Base-by-base conservation (phyloP, 1,140 invertebrate genomes). In the Oreohelix idahoensis region DNA sequence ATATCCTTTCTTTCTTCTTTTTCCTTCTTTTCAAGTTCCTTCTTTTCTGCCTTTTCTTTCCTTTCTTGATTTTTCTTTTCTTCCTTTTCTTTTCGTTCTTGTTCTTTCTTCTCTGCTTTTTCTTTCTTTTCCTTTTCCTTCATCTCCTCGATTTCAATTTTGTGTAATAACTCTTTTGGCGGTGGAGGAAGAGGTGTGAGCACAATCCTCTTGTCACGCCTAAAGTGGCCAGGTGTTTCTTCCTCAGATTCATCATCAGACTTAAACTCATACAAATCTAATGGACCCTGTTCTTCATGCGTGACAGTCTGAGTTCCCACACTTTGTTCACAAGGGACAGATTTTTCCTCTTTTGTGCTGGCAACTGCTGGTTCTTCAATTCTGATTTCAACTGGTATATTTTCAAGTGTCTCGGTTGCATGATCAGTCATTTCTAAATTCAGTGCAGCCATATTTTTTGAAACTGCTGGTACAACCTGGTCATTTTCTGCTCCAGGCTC, bases 231-330 rank as follows among this genome's bases (percentile, higher is more conserved):
- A 26, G 81, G 83, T 63, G 45, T 84, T 75, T 63, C 78, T 73
- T 89, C 88, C 49, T 88, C 86, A n/a, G 87, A 88, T 58, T 89
- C 89, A 76, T 88, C 87, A 70, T 89, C 89, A 0, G 87, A 88
- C 79, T 88, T 87, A 78, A 89, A 89, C 73, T 89, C 89, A 74
- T 89, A 89, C 66, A 89, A 81, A 81, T 89, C 87, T 53, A 83
- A 79, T 20, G 81, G 75, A 15, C 36, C 80, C 45, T 77, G 70
- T 20, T 74, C 36, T 38, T 84, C 75, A 39, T 17, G 39, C 13
- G 42, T 75, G n/a, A 13, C 35, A 75, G 73, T 75, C 39, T 75
- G 73, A n/a, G 73, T 75, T 39, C 35, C 35, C 13, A 75, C 39
- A 45, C 73, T 75, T 5, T 75, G 73, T 42, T 75, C 73, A 39